phyloP scores from a whole-genome alignment of 2,113 vertebrate species.

The Thermophis baileyi region DNA sequence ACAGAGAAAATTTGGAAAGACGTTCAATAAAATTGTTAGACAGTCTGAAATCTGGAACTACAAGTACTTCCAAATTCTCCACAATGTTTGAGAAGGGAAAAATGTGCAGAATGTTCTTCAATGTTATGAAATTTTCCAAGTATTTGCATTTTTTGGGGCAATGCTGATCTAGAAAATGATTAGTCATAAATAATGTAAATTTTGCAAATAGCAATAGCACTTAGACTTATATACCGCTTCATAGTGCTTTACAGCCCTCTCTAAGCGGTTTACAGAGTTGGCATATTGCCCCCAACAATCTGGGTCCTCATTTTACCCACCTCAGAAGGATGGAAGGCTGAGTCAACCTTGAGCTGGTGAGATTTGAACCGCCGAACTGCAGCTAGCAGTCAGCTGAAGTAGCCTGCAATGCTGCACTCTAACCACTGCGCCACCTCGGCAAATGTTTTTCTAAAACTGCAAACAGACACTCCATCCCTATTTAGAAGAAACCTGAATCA shows the following conservation, averaged over 20 bases:
- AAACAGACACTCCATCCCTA: background rate
- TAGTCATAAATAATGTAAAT: background rate
- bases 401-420: too few relatives aligned
- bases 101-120: background rate
- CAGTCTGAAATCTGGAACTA: background rate
- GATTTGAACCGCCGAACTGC: too few relatives aligned
- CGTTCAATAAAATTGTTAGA: background rate
- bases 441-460: background rate
- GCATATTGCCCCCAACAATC: too few relatives aligned
- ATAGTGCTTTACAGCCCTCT: too few relatives aligned
- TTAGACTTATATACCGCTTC: too few relatives aligned
- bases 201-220: too few relatives aligned
- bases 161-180: background rate
- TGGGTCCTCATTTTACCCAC: too few relatives aligned
- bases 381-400: too few relatives aligned
- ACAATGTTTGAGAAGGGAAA: background rate
- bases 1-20: background rate
- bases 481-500: background rate
- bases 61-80: background rate
- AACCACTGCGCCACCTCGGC: too few relatives aligned
- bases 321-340: too few relatives aligned
- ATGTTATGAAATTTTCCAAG: background rate
- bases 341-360: too few relatives aligned
- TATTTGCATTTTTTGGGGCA: background rate
- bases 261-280: too few relatives aligned